Base-by-base conservation (phyloP, 2,888 invertebrate genomes). In the Lordiphosa andalusiaca region DNA sequence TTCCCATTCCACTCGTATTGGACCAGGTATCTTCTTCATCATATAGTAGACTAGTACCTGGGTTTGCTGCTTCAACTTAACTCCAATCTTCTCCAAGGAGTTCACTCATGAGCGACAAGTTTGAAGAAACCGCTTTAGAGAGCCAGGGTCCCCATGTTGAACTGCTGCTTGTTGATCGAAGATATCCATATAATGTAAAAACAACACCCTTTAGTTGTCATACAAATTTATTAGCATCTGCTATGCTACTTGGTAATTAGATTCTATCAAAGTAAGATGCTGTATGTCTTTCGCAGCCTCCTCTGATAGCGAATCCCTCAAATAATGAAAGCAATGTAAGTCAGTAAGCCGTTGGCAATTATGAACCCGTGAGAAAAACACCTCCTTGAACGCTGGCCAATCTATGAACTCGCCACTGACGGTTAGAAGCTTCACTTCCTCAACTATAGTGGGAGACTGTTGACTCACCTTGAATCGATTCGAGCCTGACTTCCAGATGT, bases 281-380 rank as follows among this genome's bases (percentile, higher is more conserved):
- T 46, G 19, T 21, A 53, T 53, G 21, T 47, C 47, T n/a, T n/a
- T 36, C n/a, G 36, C 36, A 10, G 36, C 36, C 4, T 36, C n/a
- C 3, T 36, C 10, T 6, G 23, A 23, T 53, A 47, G 33, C 2
- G 46, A 53, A 13, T 46, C 47, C 25, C 47, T 53, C 5, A 36
- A n/a, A 36, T n/a, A 36, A 36, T 36, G 10, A 9, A 36, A 36
- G 36, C 36, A n/a, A 36, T 36, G 36, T n/a, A 10, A 9, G n/a
- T 36, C 36, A 36, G 36, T 23, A 23, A 23, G 23, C 23, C 23
- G 23, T 2, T 23, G 23, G 2, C 6, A 23, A 6, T 6, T 23
- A 23, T 23, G 23, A 23, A 23, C 23, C 23, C 23, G 16, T 16
- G 16, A 16, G 16, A 16, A 2, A 16, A 16, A 16, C 16, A 16